phyloP scores from a whole-genome alignment of 2,797 vertebrate genomes.

The Spondyliosoma cantharus region DNA sequence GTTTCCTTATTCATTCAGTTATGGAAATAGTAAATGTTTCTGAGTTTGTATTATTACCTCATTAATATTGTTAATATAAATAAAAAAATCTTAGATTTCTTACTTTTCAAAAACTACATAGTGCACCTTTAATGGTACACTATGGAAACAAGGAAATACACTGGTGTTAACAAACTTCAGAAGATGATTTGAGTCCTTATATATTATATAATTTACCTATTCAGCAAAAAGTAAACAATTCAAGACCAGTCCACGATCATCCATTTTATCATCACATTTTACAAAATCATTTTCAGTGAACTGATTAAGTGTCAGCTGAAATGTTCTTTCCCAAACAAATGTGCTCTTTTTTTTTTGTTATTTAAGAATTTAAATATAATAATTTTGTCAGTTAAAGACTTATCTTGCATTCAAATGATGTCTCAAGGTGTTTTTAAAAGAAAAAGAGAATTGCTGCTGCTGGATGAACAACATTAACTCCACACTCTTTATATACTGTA shows the following conservation, averaged over 20 bases:
- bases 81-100: too few relatives aligned
- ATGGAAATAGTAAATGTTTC: too few relatives aligned
- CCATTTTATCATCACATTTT: not conserved
- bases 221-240: not conserved
- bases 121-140: too few relatives aligned
- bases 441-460: slow-evolving; percentile 1
- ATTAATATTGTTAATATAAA: too few relatives aligned
- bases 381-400: not conserved
- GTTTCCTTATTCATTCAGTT: too few relatives aligned
- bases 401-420: not conserved
- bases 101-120: too few relatives aligned
- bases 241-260: not conserved
- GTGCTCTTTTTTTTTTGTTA: not conserved
- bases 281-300: not conserved
- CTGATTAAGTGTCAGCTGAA: not conserved
- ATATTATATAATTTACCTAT: not conserved
- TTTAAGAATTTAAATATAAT: not conserved
- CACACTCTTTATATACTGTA: slow-evolving; percentile 2
- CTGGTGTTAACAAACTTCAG: not conserved
- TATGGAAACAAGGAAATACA: not conserved
- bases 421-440: not conserved
- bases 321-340: not conserved
- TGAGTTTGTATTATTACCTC: too few relatives aligned
- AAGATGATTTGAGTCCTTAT: not conserved
- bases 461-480: not conserved